Conservation (phyloP, 2,888 invertebrate species). For the Nymphalis urticae region DNA sequence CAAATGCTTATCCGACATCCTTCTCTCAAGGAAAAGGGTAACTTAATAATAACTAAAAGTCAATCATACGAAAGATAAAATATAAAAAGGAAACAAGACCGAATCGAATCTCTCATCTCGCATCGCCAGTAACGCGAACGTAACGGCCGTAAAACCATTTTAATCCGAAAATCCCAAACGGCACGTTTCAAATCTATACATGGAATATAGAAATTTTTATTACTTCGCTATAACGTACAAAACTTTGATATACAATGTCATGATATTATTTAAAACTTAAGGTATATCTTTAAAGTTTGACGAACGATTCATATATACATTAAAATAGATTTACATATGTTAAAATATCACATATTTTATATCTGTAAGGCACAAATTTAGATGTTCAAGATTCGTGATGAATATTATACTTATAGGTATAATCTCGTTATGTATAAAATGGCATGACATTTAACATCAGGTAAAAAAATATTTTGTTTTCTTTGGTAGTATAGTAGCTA, state of each 20-base stretch:
- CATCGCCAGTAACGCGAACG: conserved; percentile 16
- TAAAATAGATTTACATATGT: no score
- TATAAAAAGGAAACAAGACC: conserved; percentile 16
- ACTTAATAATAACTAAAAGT: neutral
- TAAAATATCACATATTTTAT: no score
- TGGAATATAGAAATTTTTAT: conserved; percentile 23
- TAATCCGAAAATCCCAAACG: conserved; percentile 31
- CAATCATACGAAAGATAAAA: conserved; percentile 4
- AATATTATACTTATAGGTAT: no score
- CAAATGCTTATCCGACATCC: no score
- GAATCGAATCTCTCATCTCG: conserved; percentile 17
- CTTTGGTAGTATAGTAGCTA: no score
- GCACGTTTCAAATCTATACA: conserved; percentile 22
- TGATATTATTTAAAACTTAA: neutral
- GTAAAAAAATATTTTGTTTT: no score
- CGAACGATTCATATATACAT: no score
- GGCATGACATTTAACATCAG: no score
- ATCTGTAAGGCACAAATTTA: no score
- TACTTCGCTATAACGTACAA: neutral
- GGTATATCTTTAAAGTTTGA: neutral
- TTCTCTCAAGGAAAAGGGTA: neutral
- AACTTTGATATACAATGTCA: neutral
- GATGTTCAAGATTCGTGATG: no score
- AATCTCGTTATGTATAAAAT: no score
- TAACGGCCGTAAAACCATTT: conserved; percentile 26